These are phyloP conservation scores for Corticium candelabrum DNA, from an alignment of 37 sponge, comb jelly and placozoan genomes.

Conservation along the genomic window DNA sequence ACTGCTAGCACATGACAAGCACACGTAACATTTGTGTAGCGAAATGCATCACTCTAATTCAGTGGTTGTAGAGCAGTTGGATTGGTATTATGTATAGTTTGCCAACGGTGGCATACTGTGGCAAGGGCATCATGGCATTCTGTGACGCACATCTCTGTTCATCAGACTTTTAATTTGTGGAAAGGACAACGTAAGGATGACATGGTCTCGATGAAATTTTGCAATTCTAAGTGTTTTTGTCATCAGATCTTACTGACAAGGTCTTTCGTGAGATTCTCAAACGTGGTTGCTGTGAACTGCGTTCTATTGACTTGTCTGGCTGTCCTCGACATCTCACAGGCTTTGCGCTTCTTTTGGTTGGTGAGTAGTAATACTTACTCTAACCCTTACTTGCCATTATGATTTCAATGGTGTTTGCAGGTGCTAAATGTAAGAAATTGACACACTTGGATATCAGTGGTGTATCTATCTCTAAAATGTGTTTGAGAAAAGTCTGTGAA, in stretches of 20 bases:
- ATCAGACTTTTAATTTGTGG: background rate
- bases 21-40: conserved; percentile 7
- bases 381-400: background rate
- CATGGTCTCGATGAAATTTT: background rate
- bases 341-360: background rate
- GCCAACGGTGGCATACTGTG: background rate
- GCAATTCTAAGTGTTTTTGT: background rate
- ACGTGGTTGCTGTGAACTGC: background rate
- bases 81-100: background rate
- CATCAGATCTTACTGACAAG: background rate
- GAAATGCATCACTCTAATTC: too few species aligned
- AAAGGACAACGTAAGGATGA: background rate
- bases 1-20: too few species aligned
- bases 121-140: background rate
- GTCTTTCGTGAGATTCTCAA: background rate
- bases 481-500: background rate
- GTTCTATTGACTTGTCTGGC: background rate
- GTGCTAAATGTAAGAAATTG: background rate
- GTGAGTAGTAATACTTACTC: background rate
- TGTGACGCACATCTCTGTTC: background rate
- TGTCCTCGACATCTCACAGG: background rate
- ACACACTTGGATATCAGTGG: background rate
- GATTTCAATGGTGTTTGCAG: background rate
- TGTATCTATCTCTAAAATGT: background rate
- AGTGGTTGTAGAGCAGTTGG: too few species aligned